These are phyloP conservation scores for Ceratoteleas bidentatus DNA, from an alignment of 1,140 invertebrate species.

Conservation along the genomic window DNA sequence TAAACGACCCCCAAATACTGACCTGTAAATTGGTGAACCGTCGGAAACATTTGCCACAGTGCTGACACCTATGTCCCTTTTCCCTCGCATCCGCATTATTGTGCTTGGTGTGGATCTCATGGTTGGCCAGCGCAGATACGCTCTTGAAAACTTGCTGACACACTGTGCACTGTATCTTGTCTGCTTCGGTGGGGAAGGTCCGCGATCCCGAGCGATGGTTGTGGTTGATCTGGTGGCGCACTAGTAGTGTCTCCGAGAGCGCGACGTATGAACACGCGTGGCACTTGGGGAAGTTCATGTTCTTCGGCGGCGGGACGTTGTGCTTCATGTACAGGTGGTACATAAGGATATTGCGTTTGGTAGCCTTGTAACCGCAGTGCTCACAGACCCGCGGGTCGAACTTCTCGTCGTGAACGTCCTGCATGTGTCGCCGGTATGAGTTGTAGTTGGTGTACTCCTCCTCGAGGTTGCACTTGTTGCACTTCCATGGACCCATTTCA, in stretches of 20 bases:
- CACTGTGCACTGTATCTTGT: slow-evolving; percentile 70
- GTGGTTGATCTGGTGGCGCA: slow-evolving; percentile 85
- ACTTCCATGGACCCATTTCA: slow-evolving; percentile 80
- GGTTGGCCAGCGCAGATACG: slow-evolving; percentile 69
- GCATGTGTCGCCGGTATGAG: slow-evolving; percentile 89
- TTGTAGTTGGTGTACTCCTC: slow-evolving; percentile 88
- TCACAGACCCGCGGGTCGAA: slow-evolving; percentile 91
- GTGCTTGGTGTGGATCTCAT: slow-evolving; percentile 75
- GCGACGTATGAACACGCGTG: slow-evolving; percentile 88
- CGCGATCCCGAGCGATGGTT: slow-evolving; percentile 72
- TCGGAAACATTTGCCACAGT: slow-evolving; percentile 76
- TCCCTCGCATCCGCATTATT: slow-evolving; percentile 67
- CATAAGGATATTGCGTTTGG: slow-evolving; percentile 88
- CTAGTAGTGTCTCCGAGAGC: slow-evolving; percentile 85
- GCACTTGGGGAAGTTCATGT: slow-evolving; percentile 88
- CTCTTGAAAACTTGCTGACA: slow-evolving; percentile 73
- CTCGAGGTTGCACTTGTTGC: slow-evolving; percentile 81
- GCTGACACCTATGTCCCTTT: slow-evolving; percentile 72
- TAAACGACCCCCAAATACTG: too few relatives aligned
- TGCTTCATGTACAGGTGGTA: slow-evolving; percentile 92
- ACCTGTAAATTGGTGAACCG: slow-evolving; percentile 72
- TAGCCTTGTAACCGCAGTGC: slow-evolving; percentile 90
- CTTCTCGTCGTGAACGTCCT: slow-evolving; percentile 90
- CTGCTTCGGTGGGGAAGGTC: slow-evolving; percentile 39
- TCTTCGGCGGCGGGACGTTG: slow-evolving; percentile 87